phyloP scores from a whole-genome alignment of 1,140 invertebrate genomes.

The Orussus abietinus region DNA sequence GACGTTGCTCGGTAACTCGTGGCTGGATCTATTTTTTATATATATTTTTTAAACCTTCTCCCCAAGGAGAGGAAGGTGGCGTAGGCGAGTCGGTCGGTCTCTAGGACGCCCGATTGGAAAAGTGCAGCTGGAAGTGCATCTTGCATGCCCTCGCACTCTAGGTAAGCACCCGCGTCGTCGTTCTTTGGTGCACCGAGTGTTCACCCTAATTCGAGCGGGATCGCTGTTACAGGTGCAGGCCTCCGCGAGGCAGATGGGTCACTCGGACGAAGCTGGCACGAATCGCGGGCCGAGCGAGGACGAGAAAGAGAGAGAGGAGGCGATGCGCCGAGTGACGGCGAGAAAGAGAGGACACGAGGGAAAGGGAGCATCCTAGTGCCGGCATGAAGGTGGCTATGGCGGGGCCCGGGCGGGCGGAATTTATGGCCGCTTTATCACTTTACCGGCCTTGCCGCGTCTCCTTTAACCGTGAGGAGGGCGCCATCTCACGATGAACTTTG shows the following conservation, averaged over 20 bases:
- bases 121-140: too few species aligned
- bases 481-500: constrained; percentile 53
- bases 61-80: too few species aligned
- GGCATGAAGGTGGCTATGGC: constrained; percentile 15
- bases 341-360: constrained; percentile 19
- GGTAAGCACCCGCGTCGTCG: too few species aligned
- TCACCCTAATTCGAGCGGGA: constrained; percentile 20
- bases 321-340: constrained; percentile 8
- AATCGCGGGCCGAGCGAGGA: constrained; percentile 18
- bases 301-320: constrained; percentile 10
- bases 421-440: constrained; percentile 56
- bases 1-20: too few species aligned
- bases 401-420: constrained; percentile 43
- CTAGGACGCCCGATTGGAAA: too few species aligned
- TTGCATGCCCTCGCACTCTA: too few species aligned
- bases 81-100: too few species aligned
- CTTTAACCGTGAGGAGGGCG: constrained; percentile 43
- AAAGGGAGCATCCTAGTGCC: too few species aligned
- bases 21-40: too few species aligned
- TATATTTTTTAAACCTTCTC: too few species aligned
- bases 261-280: constrained; percentile 24
- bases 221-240: constrained; percentile 35
- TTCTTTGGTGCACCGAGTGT: too few species aligned
- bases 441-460: constrained; percentile 48
- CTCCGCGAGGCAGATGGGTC: constrained; percentile 28